Evolutionary conservation across 2,888 invertebrate genomes (phyloP).

Genomic region (Coleophora deauratella): DNA sequence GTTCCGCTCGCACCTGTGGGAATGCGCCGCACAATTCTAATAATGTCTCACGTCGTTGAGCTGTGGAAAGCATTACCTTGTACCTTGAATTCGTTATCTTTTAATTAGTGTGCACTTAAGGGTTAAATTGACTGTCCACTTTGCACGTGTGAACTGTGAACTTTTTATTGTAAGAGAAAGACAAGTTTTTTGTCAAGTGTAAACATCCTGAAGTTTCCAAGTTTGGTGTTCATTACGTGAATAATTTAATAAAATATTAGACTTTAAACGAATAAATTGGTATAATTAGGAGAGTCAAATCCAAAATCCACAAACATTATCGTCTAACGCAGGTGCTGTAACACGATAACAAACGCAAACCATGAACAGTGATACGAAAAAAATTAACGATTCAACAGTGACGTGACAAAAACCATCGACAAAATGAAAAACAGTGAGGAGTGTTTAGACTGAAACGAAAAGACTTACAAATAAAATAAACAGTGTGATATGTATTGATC

Average conservation of each 20-base stretch:
- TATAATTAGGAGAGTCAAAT: constrained; percentile 30
- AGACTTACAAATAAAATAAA: constrained; percentile 23
- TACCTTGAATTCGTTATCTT: constrained; percentile 25
- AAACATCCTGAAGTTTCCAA: too few species aligned
- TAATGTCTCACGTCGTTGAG: constrained; percentile 29
- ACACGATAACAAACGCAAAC: constrained; percentile 27
- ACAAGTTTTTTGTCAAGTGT: too few species aligned
- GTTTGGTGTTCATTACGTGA: too few species aligned
- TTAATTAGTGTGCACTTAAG: constrained; percentile 5
- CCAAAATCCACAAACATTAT: constrained; percentile 25
- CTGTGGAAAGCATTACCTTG: constrained; percentile 26
- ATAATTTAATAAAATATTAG: too few species aligned
- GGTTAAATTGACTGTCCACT: constrained; percentile 7
- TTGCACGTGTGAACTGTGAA: neutral
- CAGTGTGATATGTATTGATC: constrained; percentile 67
- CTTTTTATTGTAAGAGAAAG: too few species aligned
- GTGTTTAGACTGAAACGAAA: constrained; percentile 54
- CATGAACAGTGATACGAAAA: constrained; percentile 38
- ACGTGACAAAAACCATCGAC: constrained; percentile 46
- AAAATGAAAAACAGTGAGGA: constrained; percentile 73
- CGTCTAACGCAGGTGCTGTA: constrained; percentile 38
- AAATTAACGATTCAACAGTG: constrained; percentile 44
- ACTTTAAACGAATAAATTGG: too few species aligned
- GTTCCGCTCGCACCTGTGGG: constrained; percentile 62
- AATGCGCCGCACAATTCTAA: constrained; percentile 57